Evolutionary conservation across 1,140 invertebrate species (phyloP).

Genomic region (Phymastichus coffea): DNA sequence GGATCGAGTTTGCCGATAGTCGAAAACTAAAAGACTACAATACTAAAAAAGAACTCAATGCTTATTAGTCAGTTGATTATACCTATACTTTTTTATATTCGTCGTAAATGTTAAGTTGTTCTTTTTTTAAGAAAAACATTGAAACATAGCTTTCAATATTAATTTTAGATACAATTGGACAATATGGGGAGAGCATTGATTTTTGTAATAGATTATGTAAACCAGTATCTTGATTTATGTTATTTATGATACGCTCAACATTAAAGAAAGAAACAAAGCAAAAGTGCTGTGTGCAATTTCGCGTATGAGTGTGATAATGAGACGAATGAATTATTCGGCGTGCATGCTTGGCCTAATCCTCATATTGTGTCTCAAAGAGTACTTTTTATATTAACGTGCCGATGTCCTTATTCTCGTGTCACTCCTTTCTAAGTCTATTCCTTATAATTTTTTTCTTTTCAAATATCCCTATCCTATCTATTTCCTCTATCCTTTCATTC

Average conservation of each 20-base stretch:
- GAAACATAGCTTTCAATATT: conserved; percentile 8
- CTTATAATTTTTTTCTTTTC: no score
- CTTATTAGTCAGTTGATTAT: conserved; percentile 18
- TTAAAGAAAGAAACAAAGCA: no score
- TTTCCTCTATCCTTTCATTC: conserved; percentile 31
- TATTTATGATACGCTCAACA: conserved; percentile 18
- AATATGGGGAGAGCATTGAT: conserved; percentile 8
- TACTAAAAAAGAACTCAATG: no score
- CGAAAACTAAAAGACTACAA: no score
- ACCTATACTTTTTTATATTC: conserved; percentile 9
- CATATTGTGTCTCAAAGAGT: conserved; percentile 51
- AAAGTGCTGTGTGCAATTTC: conserved; percentile 16
- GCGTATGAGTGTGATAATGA: conserved; percentile 29
- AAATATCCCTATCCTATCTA: conserved; percentile 23
- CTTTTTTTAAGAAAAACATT: conserved; percentile 6
- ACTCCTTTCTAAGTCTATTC: conserved; percentile 26
- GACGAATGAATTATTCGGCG: conserved; percentile 30
- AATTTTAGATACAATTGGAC: conserved; percentile 19
- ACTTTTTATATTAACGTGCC: conserved; percentile 58
- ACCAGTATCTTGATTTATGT: conserved; percentile 19
- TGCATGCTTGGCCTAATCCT: conserved; percentile 54
- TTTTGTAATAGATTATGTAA: conserved; percentile 20
- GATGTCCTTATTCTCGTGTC: conserved; percentile 37
- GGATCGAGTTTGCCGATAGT: no score
- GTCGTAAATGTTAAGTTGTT: conserved; percentile 7